phyloP scores from a whole-genome alignment of 2,797 vertebrate genomes.

The Antrozous pallidus region DNA sequence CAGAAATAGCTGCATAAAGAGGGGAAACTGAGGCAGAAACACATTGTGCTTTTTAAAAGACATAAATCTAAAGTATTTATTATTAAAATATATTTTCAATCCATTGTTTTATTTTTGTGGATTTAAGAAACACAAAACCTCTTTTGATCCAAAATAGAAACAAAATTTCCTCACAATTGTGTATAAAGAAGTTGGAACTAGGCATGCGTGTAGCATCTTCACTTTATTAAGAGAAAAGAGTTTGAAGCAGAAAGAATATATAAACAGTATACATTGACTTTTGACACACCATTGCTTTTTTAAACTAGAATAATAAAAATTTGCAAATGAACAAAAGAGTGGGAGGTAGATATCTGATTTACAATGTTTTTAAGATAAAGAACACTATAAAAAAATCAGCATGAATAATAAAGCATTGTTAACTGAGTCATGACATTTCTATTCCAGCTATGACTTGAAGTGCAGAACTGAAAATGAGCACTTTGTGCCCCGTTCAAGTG shows the following conservation, averaged over 20 bases:
- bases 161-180: neutral
- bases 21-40: neutral
- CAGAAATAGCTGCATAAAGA: neutral
- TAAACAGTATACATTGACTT: conserved; percentile 83
- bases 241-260: conserved; percentile 79
- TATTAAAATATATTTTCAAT: neutral
- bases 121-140: neutral
- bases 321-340: conserved; percentile 87
- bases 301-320: conserved; percentile 85
- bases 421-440: conserved; percentile 88
- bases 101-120: conserved; percentile 29
- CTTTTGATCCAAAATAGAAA: conserved; percentile 11
- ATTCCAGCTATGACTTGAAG: conserved; percentile 83
- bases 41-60: neutral
- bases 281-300: conserved; percentile 84
- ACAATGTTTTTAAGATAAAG: conserved; percentile 87
- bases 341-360: conserved; percentile 86
- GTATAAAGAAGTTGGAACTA: conserved; percentile 64
- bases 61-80: neutral
- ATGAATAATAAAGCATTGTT: conserved; percentile 87
- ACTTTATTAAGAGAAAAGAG: conserved; percentile 79
- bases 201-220: conserved; percentile 56
- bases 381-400: conserved; percentile 85
- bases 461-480: conserved; percentile 83
- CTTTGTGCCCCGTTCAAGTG: conserved; percentile 84